Percentiles rank a stretch among this genome's conserved stretches.
These are phyloP conservation scores for Hyaena hyaena DNA, from an alignment of 2,113 vertebrate species.

Conservation along the genomic window DNA sequence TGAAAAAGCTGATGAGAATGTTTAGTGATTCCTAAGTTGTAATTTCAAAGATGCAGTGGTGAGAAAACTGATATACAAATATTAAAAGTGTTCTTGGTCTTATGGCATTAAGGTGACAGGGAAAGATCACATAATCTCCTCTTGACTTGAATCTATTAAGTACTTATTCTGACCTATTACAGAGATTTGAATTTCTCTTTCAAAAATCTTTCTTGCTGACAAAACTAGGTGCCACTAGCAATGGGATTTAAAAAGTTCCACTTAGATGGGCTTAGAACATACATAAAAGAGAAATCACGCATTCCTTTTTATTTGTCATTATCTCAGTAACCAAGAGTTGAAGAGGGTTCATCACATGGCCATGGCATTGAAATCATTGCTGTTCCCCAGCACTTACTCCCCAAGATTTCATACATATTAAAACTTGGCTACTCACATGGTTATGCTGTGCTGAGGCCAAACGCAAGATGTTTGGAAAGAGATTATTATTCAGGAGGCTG, in stretches of 20 bases:
- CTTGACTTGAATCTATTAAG: neutral
- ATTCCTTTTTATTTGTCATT: neutral
- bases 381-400: neutral
- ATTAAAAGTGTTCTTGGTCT: neutral
- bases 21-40: slow-evolving; percentile 25
- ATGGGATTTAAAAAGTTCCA: neutral
- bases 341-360: neutral
- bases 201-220: neutral
- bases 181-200: slow-evolving; percentile 35
- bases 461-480: neutral
- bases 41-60: slow-evolving; percentile 33
- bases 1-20: slow-evolving; percentile 33
- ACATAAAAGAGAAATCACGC: neutral
- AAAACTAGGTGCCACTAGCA: neutral
- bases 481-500: neutral
- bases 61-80: slow-evolving; percentile 13
- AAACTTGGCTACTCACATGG: neutral
- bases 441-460: neutral
- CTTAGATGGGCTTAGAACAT: neutral
- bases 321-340: neutral
- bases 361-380: neutral
- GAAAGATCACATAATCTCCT: slow-evolving; percentile 24
- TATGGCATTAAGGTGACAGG: neutral
- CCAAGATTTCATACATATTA: neutral
- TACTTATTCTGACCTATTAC: neutral